A percentile compares a stretch with the other conserved stretches of the same genome.
Conservation (phyloP, 2,113 vertebrate species). For the human region GRCh38 chr14:104303501-104304000, state of each 20-base stretch:
- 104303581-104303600: not conserved
- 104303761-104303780: fast-evolving
- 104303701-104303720: fast-evolving
- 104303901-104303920: not conserved
- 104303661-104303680: not conserved
- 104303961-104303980: not conserved
- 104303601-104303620: too few relatives aligned
- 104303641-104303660: not conserved
- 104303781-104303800: not conserved
- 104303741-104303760: not conserved
- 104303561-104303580: not conserved
- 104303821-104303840: fast-evolving
- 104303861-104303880: not conserved
- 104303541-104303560: not conserved
- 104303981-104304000: not conserved
- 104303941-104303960: not conserved
- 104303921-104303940: not conserved
- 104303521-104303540: fast-evolving
- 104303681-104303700: fast-evolving
- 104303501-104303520: not conserved
- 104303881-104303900: too few relatives aligned
- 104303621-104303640: not conserved
- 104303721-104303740: not conserved
- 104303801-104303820: not conserved
- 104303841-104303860: not conserved